Percentiles rank a stretch among this genome's conserved stretches.
These are phyloP conservation scores for Gadopsis marmoratus DNA, from an alignment of 2,797 vertebrate species.

Conservation along the genomic window DNA sequence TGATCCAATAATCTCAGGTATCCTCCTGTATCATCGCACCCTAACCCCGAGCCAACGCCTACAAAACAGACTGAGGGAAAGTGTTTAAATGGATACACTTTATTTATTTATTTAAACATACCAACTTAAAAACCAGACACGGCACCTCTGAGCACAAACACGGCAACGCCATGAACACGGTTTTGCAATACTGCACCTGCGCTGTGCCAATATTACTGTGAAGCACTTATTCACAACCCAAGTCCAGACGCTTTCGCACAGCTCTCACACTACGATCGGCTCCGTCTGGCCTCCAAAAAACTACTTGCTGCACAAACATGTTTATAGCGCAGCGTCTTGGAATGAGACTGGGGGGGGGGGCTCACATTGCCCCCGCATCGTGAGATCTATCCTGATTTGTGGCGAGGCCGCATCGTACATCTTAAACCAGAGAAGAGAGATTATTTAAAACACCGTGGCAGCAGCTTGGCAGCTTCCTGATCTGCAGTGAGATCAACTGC, in stretches of 20 bases:
- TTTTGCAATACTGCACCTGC: constrained; percentile 57
- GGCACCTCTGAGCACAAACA: constrained; percentile 13
- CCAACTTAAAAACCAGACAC: constrained; percentile 24
- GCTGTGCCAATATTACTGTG: constrained; percentile 43
- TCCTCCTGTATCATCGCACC: constrained; percentile 23
- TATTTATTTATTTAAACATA: constrained; percentile 32
- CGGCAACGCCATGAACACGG: background rate
- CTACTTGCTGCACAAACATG: constrained; percentile 69
- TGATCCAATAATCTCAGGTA: constrained; percentile 43
- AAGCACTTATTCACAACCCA: constrained; percentile 47
- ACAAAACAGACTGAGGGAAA: constrained; percentile 21
- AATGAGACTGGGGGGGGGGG: too few relatives aligned
- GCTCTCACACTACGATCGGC: constrained; percentile 57
- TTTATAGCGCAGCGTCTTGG: constrained; percentile 49
- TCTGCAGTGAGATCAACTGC: constrained; percentile 21
- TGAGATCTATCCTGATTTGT: constrained; percentile 69
- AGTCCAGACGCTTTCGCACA: constrained; percentile 43
- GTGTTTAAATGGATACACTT: constrained; percentile 30
- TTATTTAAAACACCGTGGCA: constrained; percentile 51
- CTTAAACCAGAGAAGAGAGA: constrained; percentile 37
- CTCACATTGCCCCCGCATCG: too few relatives aligned
- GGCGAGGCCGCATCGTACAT: constrained; percentile 43
- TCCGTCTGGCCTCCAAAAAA: constrained; percentile 55
- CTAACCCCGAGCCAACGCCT: constrained; percentile 10
- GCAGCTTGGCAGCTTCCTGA: constrained; percentile 37